phyloP scores from a whole-genome alignment of 2,888 invertebrate species.

The Nematopogon swammerdamellus region DNA sequence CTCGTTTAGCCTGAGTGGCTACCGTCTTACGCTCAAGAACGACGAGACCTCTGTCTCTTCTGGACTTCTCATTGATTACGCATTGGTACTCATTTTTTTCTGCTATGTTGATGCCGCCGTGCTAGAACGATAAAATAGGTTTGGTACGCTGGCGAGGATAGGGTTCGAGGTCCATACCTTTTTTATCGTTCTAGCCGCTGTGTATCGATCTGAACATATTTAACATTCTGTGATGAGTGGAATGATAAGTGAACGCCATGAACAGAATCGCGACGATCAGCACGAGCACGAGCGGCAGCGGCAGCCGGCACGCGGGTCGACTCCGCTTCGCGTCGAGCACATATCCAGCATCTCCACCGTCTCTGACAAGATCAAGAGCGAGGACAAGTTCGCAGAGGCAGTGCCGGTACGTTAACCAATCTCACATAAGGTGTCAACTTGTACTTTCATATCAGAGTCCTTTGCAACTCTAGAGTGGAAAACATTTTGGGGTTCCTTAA shows the following conservation, averaged over 20 bases:
- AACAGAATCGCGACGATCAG: conserved; percentile 83
- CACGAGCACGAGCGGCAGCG: conserved; percentile 85
- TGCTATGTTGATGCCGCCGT: no score
- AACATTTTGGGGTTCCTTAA: neutral
- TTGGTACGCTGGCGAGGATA: no score
- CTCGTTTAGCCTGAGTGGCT: conserved; percentile 79
- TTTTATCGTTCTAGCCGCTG: no score
- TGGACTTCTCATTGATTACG: conserved; percentile 87
- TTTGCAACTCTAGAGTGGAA: no score
- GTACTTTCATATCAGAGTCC: no score
- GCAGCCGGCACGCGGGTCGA: conserved; percentile 75
- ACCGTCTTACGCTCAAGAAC: conserved; percentile 69
- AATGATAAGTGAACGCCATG: no score
- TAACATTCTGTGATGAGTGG: no score
- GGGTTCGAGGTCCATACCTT: no score
- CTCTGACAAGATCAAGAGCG: conserved; percentile 81
- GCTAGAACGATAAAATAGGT: no score
- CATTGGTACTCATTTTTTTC: conserved; percentile 41
- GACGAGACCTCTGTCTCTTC: conserved; percentile 70
- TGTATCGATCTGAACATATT: no score
- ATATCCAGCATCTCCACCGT: conserved; percentile 80
- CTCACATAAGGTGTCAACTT: no score
- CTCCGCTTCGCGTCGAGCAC: conserved; percentile 81
- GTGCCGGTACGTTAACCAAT: conserved; percentile 61
- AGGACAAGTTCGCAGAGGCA: conserved; percentile 81